Evolutionary conservation across 2,113 vertebrate species (phyloP).

Genomic region (Condylura cristata): DNA sequence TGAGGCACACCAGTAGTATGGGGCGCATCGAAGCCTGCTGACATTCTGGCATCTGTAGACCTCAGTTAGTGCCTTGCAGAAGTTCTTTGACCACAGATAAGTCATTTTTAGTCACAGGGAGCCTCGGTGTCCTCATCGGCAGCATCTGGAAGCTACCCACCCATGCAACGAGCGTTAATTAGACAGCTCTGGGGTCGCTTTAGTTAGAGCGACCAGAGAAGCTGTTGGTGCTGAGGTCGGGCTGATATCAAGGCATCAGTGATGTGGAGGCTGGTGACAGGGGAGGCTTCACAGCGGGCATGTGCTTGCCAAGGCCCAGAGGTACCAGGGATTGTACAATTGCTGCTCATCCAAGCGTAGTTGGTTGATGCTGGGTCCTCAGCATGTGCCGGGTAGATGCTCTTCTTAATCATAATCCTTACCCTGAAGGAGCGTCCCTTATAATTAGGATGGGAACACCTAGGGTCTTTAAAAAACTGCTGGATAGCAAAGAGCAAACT

Average conservation of each 20-base stretch:
- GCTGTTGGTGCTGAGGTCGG: not conserved
- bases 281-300: not conserved
- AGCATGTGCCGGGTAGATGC: not conserved
- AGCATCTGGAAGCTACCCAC: not conserved
- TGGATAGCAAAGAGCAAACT: not conserved
- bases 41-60: not conserved
- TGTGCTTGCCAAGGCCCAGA: not conserved
- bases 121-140: not conserved
- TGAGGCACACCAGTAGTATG: not conserved
- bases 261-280: not conserved
- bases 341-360: not conserved
- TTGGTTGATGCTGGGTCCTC: not conserved
- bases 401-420: not conserved
- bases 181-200: not conserved
- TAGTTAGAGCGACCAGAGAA: not conserved
- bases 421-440: not conserved
- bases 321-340: not conserved
- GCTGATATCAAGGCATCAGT: not conserved
- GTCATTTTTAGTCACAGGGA: not conserved
- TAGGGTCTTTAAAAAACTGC: conserved; percentile 15
- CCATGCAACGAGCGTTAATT: not conserved
- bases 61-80: not conserved
- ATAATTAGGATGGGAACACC: not conserved
- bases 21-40: not conserved
- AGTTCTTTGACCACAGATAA: not conserved